Conservation (phyloP, 2,113 vertebrate species). For the Syngnathus typhle region DNA sequence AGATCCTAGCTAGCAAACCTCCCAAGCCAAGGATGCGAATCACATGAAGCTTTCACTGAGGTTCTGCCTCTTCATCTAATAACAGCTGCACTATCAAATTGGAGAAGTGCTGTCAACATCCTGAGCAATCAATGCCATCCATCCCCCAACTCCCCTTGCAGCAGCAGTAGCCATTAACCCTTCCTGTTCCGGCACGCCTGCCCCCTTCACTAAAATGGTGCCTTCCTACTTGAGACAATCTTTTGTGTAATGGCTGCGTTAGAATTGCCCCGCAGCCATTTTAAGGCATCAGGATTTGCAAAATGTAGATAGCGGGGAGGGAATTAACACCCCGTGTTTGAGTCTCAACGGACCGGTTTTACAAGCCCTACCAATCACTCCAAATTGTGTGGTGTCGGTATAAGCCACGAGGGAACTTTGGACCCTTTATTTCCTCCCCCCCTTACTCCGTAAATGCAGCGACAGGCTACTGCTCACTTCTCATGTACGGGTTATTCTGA, state of each 20-base stretch:
- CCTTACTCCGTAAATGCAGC: neutral
- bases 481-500: constrained; percentile 40
- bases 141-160: constrained; percentile 53
- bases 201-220: constrained; percentile 65
- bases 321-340: constrained; percentile 1
- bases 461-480: constrained; percentile 15
- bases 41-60: constrained; percentile 54
- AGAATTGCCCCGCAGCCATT: constrained; percentile 51
- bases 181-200: constrained; percentile 62
- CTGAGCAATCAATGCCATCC: constrained; percentile 66
- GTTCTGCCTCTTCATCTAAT: constrained; percentile 60
- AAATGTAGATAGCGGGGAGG: constrained; percentile 9
- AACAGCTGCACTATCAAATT: constrained; percentile 63
- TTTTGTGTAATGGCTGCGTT: constrained; percentile 54
- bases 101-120: constrained; percentile 71
- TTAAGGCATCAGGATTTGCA: constrained; percentile 19
- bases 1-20: neutral
- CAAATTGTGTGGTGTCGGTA: neutral
- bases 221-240: constrained; percentile 51
- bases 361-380: neutral
- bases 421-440: neutral
- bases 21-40: constrained; percentile 15
- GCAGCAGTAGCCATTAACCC: constrained; percentile 64
- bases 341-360: neutral
- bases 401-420: constrained; percentile 2